Evolutionary conservation across 2,797 vertebrate species (phyloP).

Genomic region (Sebastes reedi): DNA sequence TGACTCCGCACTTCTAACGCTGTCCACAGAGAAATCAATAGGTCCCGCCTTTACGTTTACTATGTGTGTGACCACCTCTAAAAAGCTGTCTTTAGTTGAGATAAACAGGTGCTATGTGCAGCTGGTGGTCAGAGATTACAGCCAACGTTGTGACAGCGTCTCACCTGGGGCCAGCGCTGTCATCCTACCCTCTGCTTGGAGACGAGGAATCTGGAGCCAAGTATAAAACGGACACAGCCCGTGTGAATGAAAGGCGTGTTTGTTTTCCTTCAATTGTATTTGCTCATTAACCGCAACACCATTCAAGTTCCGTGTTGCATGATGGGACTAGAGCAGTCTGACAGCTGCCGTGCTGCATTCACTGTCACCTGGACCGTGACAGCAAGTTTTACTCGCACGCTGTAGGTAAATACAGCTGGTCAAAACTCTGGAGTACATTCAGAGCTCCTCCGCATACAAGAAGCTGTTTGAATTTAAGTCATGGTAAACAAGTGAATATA

Average conservation of each 20-base stretch:
- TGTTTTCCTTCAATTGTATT: slow-evolving; percentile 11
- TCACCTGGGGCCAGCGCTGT: slow-evolving; percentile 45
- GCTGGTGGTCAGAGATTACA: slow-evolving; percentile 75
- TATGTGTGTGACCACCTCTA: slow-evolving; percentile 23
- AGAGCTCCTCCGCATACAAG: background rate
- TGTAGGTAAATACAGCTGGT: slow-evolving; percentile 20
- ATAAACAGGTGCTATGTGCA: slow-evolving; percentile 70
- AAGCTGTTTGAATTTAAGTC: background rate
- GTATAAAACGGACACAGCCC: background rate
- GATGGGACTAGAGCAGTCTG: background rate
- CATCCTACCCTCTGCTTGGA: slow-evolving; percentile 27
- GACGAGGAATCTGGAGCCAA: background rate
- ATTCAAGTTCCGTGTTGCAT: slow-evolving; percentile 15
- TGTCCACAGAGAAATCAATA: slow-evolving; percentile 31
- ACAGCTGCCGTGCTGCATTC: slow-evolving; percentile 19
- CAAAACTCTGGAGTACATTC: background rate
- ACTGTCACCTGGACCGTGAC: slow-evolving; percentile 22
- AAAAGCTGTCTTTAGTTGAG: slow-evolving; percentile 52
- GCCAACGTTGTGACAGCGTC: slow-evolving; percentile 60
- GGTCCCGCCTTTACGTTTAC: slow-evolving; percentile 6
- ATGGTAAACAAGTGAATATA: background rate
- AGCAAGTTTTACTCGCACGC: background rate
- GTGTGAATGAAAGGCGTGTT: background rate
- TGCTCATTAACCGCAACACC: slow-evolving; percentile 23
- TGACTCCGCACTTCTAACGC: background rate